Evolutionary conservation across 2,888 invertebrate genomes (phyloP).

Genomic region (Himalopsyche tibetana): DNA sequence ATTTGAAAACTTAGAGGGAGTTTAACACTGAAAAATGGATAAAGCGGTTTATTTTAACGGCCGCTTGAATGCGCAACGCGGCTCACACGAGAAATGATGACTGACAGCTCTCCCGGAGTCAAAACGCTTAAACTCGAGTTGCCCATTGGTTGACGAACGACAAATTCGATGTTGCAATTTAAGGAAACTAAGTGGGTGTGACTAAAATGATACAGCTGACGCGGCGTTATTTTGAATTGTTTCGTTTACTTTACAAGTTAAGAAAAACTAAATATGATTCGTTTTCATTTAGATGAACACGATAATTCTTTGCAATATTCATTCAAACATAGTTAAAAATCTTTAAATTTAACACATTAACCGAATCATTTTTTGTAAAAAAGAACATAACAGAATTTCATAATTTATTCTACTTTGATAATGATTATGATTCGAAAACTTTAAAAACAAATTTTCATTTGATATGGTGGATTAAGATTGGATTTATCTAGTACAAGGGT

Average conservation of each 20-base stretch:
- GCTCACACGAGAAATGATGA: constrained; percentile 61
- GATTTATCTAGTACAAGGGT: too few species aligned
- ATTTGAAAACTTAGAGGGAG: constrained; percentile 50
- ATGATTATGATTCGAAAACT: too few species aligned
- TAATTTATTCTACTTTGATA: too few species aligned
- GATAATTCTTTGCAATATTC: too few species aligned
- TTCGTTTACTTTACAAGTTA: background rate
- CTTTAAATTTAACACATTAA: too few species aligned
- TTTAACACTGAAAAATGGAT: constrained; percentile 51
- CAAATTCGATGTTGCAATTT: constrained; percentile 50
- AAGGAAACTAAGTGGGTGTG: constrained; percentile 49
- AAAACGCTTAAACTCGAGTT: constrained; percentile 57
- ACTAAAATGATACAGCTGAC: constrained; percentile 37
- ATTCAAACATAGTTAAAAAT: too few species aligned
- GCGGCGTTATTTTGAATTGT: background rate
- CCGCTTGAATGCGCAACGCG: constrained; percentile 60
- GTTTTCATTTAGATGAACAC: too few species aligned
- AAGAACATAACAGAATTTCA: too few species aligned
- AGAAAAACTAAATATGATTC: too few species aligned
- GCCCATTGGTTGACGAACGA: constrained; percentile 60
- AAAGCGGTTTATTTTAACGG: constrained; percentile 56
- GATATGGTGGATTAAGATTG: too few species aligned
- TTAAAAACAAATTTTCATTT: too few species aligned
- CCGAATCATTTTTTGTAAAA: too few species aligned
- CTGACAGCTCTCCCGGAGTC: constrained; percentile 63